Percentiles rank a stretch among this genome's conserved stretches.
phyloP scores from a whole-genome alignment of 2,113 vertebrate genomes.

The Vireo altiloquus region DNA sequence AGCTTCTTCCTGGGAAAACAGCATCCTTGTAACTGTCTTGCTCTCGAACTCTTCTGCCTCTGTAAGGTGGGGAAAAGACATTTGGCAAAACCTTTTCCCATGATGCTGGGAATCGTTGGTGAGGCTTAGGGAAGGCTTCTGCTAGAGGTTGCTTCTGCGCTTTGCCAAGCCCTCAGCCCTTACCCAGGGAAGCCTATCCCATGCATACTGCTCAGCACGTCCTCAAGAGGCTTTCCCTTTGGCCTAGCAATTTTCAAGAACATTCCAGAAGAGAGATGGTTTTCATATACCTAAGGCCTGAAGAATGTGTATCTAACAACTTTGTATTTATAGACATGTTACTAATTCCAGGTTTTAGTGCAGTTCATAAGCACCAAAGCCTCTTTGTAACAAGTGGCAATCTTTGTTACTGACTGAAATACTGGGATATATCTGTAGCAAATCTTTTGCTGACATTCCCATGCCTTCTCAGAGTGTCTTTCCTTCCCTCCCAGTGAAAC shows the following conservation, averaged over 20 bases:
- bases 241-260: background rate
- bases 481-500: background rate
- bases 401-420: background rate
- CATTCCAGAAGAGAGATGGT: accelerated
- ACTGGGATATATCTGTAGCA: background rate
- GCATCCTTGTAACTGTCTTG: background rate
- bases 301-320: background rate
- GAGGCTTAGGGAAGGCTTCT: background rate
- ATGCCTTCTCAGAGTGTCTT: background rate
- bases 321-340: background rate
- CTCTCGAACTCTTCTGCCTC: background rate
- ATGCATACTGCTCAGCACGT: background rate
- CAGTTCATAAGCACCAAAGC: background rate
- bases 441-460: background rate
- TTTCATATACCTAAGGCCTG: background rate
- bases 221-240: background rate
- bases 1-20: background rate
- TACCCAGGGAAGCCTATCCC: background rate
- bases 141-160: background rate
- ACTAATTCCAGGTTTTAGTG: background rate
- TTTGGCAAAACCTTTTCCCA: background rate
- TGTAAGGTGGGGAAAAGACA: background rate
- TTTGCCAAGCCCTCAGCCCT: background rate
- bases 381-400: background rate
- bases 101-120: background rate